A percentile compares a stretch with the other conserved stretches of the same genome.
Conservation (phyloP, 2,113 vertebrate genomes). For the Elaphurus davidianus region DNA sequence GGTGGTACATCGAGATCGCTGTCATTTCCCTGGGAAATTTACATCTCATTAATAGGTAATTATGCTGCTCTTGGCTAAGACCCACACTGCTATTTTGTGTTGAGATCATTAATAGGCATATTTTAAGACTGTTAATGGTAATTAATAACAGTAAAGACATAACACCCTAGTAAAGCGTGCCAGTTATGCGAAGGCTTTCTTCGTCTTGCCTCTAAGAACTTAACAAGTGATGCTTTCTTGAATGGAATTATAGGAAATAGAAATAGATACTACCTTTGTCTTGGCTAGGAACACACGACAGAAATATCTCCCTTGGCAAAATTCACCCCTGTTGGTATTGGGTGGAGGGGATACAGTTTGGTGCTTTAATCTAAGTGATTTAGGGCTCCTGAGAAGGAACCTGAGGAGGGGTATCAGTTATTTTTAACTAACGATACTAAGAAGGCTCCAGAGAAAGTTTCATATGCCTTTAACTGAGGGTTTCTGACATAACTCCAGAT, state of each 20-base stretch:
- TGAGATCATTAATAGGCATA: slow-evolving; percentile 67
- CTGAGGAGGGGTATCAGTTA: not conserved
- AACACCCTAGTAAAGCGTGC: slow-evolving; percentile 54
- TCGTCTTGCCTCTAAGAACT: slow-evolving; percentile 30
- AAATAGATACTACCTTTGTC: not conserved
- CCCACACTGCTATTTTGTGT: slow-evolving; percentile 55
- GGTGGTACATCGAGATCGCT: slow-evolving; percentile 71
- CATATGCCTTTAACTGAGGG: not conserved
- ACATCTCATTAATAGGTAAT: slow-evolving; percentile 76
- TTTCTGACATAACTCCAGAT: not conserved
- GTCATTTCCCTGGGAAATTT: slow-evolving; percentile 76
- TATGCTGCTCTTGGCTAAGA: slow-evolving; percentile 67
- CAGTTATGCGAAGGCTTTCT: slow-evolving; percentile 38
- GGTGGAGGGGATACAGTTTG: not conserved
- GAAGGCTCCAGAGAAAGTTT: not conserved
- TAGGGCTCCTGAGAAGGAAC: not conserved
- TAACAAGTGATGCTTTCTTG: not conserved
- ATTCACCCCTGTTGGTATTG: not conserved
- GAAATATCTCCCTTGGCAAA: not conserved
- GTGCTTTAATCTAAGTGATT: not conserved
- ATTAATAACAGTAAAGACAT: slow-evolving; percentile 71
- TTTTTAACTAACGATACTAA: not conserved
- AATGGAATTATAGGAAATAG: not conserved
- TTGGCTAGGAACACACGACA: not conserved
- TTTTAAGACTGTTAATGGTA: slow-evolving; percentile 74